Evolutionary conservation across 2,113 vertebrate species (phyloP).

Genomic region (Muntiacus muntjak): DNA sequence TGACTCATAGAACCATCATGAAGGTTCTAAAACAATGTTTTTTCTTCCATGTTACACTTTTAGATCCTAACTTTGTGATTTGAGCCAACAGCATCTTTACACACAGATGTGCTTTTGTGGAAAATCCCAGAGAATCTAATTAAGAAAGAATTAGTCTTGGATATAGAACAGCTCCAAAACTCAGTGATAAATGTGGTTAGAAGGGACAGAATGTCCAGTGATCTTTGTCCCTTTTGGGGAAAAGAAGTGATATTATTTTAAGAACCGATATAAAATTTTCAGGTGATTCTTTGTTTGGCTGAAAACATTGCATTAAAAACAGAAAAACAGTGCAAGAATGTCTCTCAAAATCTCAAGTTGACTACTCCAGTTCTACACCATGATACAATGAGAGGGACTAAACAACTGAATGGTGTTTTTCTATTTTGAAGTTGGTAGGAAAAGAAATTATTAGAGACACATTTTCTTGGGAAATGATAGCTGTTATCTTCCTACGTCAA

Average conservation of each 20-base stretch:
- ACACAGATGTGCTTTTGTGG: background rate
- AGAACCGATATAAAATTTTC: background rate
- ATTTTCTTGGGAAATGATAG: background rate
- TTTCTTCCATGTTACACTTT: background rate
- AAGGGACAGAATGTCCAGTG: background rate
- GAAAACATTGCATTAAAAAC: background rate
- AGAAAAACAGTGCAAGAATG: background rate
- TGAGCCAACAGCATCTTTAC: background rate
- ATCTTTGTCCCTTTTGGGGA: background rate
- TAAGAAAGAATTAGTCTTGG: background rate
- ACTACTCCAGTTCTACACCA: background rate
- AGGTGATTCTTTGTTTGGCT: background rate
- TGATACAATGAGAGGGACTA: no score
- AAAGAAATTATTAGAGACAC: background rate
- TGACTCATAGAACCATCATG: no score
- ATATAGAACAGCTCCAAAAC: background rate
- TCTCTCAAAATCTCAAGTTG: background rate
- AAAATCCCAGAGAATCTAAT: background rate
- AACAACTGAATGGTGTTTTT: background rate
- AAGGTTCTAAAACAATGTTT: background rate
- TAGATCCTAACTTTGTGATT: background rate
- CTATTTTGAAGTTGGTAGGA: background rate
- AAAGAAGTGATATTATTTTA: background rate
- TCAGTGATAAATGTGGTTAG: background rate
- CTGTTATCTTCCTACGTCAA: background rate